Conservation (phyloP, 1,140 invertebrate genomes). For the Heliconius melpomene region DNA sequence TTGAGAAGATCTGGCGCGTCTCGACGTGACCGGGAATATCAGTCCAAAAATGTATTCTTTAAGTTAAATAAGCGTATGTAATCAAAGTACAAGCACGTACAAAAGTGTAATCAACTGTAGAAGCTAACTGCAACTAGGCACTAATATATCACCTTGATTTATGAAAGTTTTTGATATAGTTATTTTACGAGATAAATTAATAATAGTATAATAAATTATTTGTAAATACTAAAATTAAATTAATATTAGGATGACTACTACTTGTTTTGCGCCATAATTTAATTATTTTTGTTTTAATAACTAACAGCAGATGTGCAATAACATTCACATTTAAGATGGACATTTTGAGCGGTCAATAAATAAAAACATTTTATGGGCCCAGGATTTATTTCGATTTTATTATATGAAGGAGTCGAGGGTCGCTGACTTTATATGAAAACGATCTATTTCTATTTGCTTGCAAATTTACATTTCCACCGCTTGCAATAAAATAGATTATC, state of each 20-base stretch:
- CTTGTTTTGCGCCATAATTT: background rate
- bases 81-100: slow-evolving; percentile 9
- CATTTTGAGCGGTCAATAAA: slow-evolving; percentile 42
- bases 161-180: background rate
- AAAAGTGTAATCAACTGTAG: background rate
- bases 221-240: too few relatives aligned
- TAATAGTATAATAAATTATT: too few relatives aligned
- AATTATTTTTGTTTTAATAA: slow-evolving; percentile 12
- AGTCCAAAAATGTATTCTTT: background rate
- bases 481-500: slow-evolving; percentile 25
- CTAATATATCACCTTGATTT: background rate
- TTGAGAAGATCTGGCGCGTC: slow-evolving; percentile 19
- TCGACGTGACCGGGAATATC: slow-evolving; percentile 29
- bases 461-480: slow-evolving; percentile 47
- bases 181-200: too few relatives aligned
- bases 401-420: slow-evolving; percentile 39
- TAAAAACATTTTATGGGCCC: slow-evolving; percentile 45
- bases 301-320: slow-evolving; percentile 31
- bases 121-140: background rate
- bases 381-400: slow-evolving; percentile 46
- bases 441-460: slow-evolving; percentile 52
- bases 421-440: slow-evolving; percentile 44
- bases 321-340: slow-evolving; percentile 31
- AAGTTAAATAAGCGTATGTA: background rate
- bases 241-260: background rate